Percentiles rank a stretch among this genome's conserved stretches.
phyloP scores from a whole-genome alignment of 2,113 vertebrate species.

The Macroglossus sobrinus region DNA sequence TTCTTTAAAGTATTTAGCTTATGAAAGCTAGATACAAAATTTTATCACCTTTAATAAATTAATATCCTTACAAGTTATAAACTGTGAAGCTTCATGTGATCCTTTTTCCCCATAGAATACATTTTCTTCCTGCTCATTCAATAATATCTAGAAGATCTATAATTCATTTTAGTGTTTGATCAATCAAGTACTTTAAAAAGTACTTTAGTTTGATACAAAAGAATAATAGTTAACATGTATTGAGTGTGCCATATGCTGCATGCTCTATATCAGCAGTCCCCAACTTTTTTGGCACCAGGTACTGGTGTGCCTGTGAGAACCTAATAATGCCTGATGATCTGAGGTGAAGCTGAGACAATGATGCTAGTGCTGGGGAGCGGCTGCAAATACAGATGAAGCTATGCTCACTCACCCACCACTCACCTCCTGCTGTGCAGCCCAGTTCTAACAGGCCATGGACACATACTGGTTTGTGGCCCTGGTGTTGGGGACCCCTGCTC shows the following conservation, averaged over 20 bases:
- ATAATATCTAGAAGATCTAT: background rate
- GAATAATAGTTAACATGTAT: background rate
- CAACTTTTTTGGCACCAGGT: too few species aligned
- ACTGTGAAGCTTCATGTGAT: background rate
- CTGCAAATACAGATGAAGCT: too few species aligned
- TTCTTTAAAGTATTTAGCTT: conserved; percentile 13
- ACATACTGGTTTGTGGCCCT: too few species aligned
- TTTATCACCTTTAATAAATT: background rate
- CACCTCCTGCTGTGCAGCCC: too few species aligned
- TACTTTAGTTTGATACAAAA: background rate
- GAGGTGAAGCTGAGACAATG: too few species aligned
- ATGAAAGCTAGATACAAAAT: background rate
- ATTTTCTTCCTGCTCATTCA: background rate
- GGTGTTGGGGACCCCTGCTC: background rate
- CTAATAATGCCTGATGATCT: too few species aligned
- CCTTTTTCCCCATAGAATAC: background rate
- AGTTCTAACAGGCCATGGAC: too few species aligned
- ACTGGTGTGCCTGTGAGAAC: too few species aligned
- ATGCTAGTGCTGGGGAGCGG: too few species aligned
- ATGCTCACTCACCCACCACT: too few species aligned
- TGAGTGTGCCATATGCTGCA: background rate
- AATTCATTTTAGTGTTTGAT: background rate
- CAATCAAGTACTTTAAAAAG: background rate
- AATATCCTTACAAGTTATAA: background rate
- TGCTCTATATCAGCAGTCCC: background rate